Conservation (phyloP, 2,888 invertebrate species). For the Drosophila limbata region DNA sequence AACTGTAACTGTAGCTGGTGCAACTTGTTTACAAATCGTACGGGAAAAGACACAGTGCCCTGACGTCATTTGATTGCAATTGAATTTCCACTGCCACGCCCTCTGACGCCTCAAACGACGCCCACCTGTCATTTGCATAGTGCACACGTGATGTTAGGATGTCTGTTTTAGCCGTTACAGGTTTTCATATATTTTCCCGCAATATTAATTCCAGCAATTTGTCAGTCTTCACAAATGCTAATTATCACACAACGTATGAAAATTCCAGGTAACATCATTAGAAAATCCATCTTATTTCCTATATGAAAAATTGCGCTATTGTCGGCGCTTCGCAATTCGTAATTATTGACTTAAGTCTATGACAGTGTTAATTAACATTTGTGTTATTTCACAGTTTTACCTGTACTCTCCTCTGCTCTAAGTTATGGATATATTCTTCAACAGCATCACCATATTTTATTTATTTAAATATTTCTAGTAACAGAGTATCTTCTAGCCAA, state of each 20-base stretch:
- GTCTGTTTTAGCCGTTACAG: constrained; percentile 16
- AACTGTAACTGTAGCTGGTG: constrained; percentile 34
- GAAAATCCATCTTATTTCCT: constrained; percentile 25
- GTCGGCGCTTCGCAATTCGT: constrained; percentile 18
- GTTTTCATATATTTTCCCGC: constrained; percentile 12
- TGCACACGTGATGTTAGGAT: constrained; percentile 55
- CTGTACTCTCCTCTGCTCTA: background rate
- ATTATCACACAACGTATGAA: constrained; percentile 23
- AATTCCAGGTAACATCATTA: constrained; percentile 21
- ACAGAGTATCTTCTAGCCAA: background rate
- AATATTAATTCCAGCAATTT: constrained; percentile 29
- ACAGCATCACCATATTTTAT: background rate
- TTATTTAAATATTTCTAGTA: background rate
- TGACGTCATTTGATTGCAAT: constrained; percentile 50
- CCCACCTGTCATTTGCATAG: constrained; percentile 52
- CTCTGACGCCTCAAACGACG: constrained; percentile 9
- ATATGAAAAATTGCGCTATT: constrained; percentile 23
- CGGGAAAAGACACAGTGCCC: constrained; percentile 31
- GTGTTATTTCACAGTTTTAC: constrained; percentile 1
- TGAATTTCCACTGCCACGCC: constrained; percentile 30
- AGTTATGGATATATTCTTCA: no score
- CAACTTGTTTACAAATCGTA: constrained; percentile 56
- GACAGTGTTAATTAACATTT: constrained; percentile 21
- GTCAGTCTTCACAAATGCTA: constrained; percentile 32
- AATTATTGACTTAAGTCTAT: constrained; percentile 31